phyloP scores from a whole-genome alignment of 2,113 vertebrate species.

The Tachysurus vachellii region DNA sequence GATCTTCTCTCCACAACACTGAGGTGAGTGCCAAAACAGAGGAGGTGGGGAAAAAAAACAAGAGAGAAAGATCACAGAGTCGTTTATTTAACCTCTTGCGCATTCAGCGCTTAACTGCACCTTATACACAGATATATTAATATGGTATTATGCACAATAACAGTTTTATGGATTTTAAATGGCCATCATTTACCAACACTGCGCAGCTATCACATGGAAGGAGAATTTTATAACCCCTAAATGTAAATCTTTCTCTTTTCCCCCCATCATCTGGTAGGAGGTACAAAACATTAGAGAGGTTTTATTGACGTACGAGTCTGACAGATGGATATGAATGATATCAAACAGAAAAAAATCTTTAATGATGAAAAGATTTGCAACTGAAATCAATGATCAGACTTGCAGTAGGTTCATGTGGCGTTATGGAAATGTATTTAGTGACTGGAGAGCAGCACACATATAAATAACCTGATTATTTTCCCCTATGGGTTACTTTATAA shows the following conservation, averaged over 20 bases:
- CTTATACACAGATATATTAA: slow-evolving; percentile 70
- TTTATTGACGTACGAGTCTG: slow-evolving; percentile 58
- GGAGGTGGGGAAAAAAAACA: neutral
- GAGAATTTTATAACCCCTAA: slow-evolving; percentile 69
- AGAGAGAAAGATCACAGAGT: slow-evolving; percentile 47
- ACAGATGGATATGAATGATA: slow-evolving; percentile 35
- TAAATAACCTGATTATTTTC: slow-evolving; percentile 25
- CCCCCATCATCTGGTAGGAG: slow-evolving; percentile 65
- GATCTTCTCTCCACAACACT: slow-evolving; percentile 41
- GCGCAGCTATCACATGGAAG: slow-evolving; percentile 68
- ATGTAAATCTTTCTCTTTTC: slow-evolving; percentile 62
- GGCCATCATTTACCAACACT: slow-evolving; percentile 71
- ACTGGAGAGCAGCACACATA: slow-evolving; percentile 8
- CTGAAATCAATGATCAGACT: slow-evolving; percentile 33
- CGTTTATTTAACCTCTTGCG: slow-evolving; percentile 58
- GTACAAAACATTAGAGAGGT: slow-evolving; percentile 64
- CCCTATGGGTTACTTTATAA: slow-evolving; percentile 6
- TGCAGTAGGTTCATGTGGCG: slow-evolving; percentile 18
- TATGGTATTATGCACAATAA: slow-evolving; percentile 75
- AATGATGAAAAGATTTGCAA: slow-evolving; percentile 41
- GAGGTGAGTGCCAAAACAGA: slow-evolving; percentile 34
- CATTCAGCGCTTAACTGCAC: slow-evolving; percentile 62
- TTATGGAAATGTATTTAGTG: slow-evolving; percentile 30
- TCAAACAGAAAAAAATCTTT: slow-evolving; percentile 42
- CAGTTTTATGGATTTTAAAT: slow-evolving; percentile 77